These are phyloP conservation scores for Polyommatus iphigenia DNA, from an alignment of 2,888 invertebrate species.

Conservation along the genomic window DNA sequence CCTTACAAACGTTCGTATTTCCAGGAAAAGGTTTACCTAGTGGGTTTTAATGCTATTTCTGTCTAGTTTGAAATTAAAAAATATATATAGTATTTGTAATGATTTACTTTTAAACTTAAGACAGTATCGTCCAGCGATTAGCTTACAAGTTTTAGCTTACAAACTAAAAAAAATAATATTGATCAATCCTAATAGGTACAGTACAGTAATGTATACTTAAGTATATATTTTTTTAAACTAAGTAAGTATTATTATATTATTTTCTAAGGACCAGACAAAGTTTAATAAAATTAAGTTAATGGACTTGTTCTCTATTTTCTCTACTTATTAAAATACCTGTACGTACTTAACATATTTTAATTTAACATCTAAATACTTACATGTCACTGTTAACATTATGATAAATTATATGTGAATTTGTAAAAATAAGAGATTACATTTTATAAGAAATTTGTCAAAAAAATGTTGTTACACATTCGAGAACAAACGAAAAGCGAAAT, in stretches of 20 bases:
- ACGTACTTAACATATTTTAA: neutral
- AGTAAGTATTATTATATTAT: neutral
- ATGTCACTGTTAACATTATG: neutral
- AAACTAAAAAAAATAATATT: neutral
- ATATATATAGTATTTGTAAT: neutral
- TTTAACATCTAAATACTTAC: neutral
- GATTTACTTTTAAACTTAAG: neutral
- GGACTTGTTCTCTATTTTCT: neutral
- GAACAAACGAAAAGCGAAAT: constrained; percentile 5
- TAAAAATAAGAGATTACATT: neutral
- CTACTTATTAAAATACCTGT: neutral
- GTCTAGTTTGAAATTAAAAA: neutral
- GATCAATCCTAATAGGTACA: too few relatives aligned
- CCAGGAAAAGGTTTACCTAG: neutral
- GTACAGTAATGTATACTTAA: neutral
- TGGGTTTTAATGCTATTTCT: neutral
- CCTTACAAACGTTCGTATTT: neutral
- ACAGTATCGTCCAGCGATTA: neutral
- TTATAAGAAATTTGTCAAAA: neutral
- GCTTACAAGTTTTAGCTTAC: neutral
- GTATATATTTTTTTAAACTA: too few relatives aligned
- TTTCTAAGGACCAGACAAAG: neutral
- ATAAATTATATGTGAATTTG: neutral
- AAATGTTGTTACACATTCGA: neutral
- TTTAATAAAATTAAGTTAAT: neutral